Evolutionary conservation across 2,797 vertebrate species (phyloP).

Genomic region (Jordanella pulchra): DNA sequence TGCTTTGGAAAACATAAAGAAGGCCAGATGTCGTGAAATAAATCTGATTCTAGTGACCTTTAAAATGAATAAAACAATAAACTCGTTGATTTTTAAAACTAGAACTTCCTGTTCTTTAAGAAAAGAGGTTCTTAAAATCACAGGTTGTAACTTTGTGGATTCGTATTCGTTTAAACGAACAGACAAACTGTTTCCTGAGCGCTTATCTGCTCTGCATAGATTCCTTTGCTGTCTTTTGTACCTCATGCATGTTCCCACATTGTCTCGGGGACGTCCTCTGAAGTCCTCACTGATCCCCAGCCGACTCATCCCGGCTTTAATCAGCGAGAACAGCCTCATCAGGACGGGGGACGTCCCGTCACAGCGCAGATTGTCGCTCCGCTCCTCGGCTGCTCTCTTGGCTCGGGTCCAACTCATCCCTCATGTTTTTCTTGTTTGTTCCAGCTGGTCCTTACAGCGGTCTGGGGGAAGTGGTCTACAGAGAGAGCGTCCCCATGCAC

Average conservation of each 20-base stretch:
- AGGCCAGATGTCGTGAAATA: neutral
- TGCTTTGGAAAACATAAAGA: neutral
- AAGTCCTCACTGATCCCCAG: slow-evolving; percentile 8
- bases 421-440: slow-evolving; percentile 34
- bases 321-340: slow-evolving; percentile 3
- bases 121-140: neutral
- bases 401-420: slow-evolving; percentile 4
- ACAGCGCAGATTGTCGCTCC: neutral
- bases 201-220: neutral
- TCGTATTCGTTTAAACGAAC: neutral
- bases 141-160: neutral
- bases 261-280: slow-evolving; percentile 10
- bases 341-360: neutral
- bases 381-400: neutral
- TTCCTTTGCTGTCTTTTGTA: neutral
- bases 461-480: slow-evolving; percentile 93
- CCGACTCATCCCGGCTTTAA: slow-evolving; percentile 27
- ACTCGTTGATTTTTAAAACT: neutral
- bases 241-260: neutral
- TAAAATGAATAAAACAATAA: neutral
- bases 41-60: neutral
- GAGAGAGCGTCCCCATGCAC: slow-evolving; percentile 99
- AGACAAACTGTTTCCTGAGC: neutral
- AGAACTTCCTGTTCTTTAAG: neutral
- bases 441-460: slow-evolving; percentile 95